Base-by-base conservation (phyloP, 2,797 vertebrate genomes). In the Enteromius argenteus region DNA sequence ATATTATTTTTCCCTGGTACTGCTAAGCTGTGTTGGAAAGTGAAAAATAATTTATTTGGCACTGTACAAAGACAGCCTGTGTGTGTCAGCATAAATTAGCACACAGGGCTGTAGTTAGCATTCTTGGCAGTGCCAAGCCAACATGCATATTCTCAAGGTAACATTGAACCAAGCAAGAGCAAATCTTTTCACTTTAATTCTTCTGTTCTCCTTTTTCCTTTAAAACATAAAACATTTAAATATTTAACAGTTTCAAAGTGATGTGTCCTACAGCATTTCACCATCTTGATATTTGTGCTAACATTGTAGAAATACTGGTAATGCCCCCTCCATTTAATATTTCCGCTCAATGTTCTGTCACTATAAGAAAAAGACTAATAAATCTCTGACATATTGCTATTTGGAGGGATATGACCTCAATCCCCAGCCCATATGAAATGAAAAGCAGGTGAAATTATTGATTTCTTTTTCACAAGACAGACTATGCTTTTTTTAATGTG, bases 381-480 rank as follows among this genome's bases (percentile, higher is more conserved):
- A 51, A 72, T 71, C 49, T 76, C 53, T 37, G 21, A 60, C 42
- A 19, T 27, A 51, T 76, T 84, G 81, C 37, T 80, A 15, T 62
- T 69, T 58, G 66, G 32, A 80, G 13, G 75, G 69, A 69, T 62
- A 73, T 83, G 71, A 71, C 71, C 85, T 84, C 67, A 79, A 58
- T 80, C 19, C 30, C n/a, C 21, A 3, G 44, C 74, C 64, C 35
- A 75, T 80, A 69, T 84, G 69, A 79, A 84, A 80, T 68, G 13
- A 80, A 80, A 80, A 76, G 46, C 53, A 60, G n/a, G 30, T 49
- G 15, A 75, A 86, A 75, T 73, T 86, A 86, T 79, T 60, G 68
- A 86, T 86, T 81, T 71, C 14, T 74, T 75, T 82, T 88, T 82
- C 79, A 86, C 37, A 51, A 86, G 85, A 86, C 66, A 81, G 71